These are phyloP conservation scores for Hassar affinis DNA, from an alignment of 2,113 vertebrate species.

Conservation along the genomic window DNA sequence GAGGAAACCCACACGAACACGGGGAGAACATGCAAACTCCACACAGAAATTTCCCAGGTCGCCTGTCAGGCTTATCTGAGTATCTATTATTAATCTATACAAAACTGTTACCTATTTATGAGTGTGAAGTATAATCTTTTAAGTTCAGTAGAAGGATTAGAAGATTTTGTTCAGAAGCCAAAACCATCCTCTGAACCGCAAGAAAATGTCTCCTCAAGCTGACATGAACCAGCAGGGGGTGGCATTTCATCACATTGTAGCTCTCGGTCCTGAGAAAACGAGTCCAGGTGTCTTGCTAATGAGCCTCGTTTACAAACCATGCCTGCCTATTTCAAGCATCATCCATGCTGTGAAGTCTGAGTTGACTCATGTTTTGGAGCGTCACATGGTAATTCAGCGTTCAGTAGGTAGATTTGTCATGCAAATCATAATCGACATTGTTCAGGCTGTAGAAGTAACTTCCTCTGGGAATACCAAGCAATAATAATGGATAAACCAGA, in stretches of 20 bases:
- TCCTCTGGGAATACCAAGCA: background rate
- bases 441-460: background rate
- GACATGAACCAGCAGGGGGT: slow-evolving; percentile 64
- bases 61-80: too few species aligned
- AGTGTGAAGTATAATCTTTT: too few species aligned
- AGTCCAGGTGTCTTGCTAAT: slow-evolving; percentile 18
- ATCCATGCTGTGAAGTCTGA: slow-evolving; percentile 4
- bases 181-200: background rate
- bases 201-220: background rate
- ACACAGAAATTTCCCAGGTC: too few species aligned
- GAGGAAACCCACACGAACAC: too few species aligned
- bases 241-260: slow-evolving; percentile 57
- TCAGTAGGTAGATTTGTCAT: slow-evolving; percentile 5
- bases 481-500: background rate
- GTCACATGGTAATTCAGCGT: background rate
- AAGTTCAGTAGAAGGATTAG: background rate
- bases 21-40: too few species aligned
- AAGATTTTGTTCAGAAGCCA: background rate
- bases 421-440: background rate
- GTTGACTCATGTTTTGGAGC: background rate
- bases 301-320: background rate
- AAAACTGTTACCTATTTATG: too few species aligned
- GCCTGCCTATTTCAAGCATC: slow-evolving; percentile 18
- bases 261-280: background rate
- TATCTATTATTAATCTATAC: too few species aligned